phyloP scores from a whole-genome alignment of 2,888 invertebrate genomes.

The Lepidonotus clava region DNA sequence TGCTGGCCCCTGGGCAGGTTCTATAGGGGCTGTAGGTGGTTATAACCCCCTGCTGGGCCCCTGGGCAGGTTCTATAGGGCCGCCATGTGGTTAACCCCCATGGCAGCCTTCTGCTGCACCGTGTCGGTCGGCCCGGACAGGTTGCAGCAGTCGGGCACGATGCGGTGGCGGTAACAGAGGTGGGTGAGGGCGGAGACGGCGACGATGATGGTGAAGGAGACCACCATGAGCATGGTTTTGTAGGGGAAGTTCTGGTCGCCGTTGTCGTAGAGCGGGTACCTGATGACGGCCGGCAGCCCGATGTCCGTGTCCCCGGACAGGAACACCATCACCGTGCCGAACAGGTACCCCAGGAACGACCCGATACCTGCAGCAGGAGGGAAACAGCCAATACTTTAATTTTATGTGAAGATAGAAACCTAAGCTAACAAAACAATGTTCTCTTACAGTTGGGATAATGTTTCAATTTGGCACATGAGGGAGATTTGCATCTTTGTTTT shows the following conservation, averaged over 20 bases:
- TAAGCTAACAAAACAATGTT: no score
- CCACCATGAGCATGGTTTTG: conserved; percentile 95
- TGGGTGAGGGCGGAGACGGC: conserved; percentile 19
- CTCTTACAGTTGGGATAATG: no score
- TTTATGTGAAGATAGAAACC: no score
- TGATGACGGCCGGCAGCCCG: conserved; percentile 71
- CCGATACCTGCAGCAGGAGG: conserved; percentile 86
- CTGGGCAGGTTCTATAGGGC: not conserved
- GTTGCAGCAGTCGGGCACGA: conserved; percentile 45
- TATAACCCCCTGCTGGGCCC: not conserved
- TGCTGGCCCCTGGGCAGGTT: no score
- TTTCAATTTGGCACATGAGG: no score
- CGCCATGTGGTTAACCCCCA: not conserved
- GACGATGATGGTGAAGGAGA: conserved; percentile 79
- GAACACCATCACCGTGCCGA: conserved; percentile 85
- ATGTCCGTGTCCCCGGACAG: conserved; percentile 75
- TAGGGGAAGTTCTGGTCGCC: conserved; percentile 90
- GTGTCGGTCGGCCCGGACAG: not conserved
- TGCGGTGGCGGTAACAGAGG: conserved; percentile 11
- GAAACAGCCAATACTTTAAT: no score
- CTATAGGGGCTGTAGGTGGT: no score
- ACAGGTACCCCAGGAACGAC: conserved; percentile 84
- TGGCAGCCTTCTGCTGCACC: not conserved
- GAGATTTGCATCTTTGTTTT: no score
- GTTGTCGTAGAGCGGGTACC: conserved; percentile 69